Evolutionary conservation across 2,113 vertebrate genomes (phyloP), one percentile per base, ranked within the genome.

Genomic region (Strigops habroptila): DNA sequence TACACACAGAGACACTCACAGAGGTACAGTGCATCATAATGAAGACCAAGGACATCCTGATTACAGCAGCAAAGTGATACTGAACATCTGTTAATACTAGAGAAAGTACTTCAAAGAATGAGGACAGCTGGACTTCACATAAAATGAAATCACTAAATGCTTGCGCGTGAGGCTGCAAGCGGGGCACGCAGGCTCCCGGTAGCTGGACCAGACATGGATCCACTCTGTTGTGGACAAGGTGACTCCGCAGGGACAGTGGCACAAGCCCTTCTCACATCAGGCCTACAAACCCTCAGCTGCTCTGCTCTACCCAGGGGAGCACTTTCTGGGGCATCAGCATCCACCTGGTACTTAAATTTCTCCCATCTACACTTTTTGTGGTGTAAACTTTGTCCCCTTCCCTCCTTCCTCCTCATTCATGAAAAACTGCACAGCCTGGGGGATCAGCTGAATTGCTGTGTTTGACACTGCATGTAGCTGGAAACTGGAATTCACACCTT

Each of bases 21-120:
- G 77, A 86, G 82, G 52, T 78, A 83, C 31, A 41, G 70, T 31
- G 76, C 90, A 90, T 95, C 6, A 3, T 76, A 94, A 91, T 69
- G 88, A 96, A 74, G 93, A 96, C 90, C 95, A 97, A 97, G 97
- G 96, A 96, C 96, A 94, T 44, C 62, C 77, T 95, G 94, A 95
- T 96, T 90, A 91, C n/a, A n/a, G 59, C 62, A 65, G 64, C 90
- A 92, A 92, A 94, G 96, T 60, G 84, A 92, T 88, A 55, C 43
- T 75, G 95, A 97, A 96, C 96, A 97, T 95, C 97, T 97, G 95
- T 95, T 97, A 94, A 91, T 85, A 90, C 76, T 88, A 75, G 76
- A 79, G 80, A 97, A 94, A 76, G 91, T 81, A 92, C 88, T 96
- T 97, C 92, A 92, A 97, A 94, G 95, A 91, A 87, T 18, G 76